Evolutionary conservation across 2,113 vertebrate species (phyloP).

Genomic region (Melanerpes formicivorus): DNA sequence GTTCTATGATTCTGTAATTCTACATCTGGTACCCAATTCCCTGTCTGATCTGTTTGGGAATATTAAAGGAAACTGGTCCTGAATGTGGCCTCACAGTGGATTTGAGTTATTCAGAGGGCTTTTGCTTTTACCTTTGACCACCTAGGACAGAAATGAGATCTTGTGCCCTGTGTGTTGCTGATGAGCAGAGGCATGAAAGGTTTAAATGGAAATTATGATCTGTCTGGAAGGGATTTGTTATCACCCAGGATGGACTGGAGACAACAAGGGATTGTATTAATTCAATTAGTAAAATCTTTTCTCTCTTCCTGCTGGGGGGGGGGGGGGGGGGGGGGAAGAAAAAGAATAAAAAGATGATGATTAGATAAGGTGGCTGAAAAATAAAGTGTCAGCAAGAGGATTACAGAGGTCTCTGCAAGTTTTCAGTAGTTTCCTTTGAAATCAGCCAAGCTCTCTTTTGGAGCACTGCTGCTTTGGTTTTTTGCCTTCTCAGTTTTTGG

Average conservation of each 20-base stretch:
- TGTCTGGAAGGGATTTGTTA: conserved; percentile 53
- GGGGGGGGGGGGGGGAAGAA: background rate
- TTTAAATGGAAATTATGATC: conserved; percentile 42
- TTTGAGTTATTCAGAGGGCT: background rate
- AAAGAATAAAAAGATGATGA: background rate
- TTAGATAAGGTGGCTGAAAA: conserved; percentile 26
- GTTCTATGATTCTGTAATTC: no score
- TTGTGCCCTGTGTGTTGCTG: background rate
- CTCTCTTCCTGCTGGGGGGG: background rate
- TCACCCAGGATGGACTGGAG: conserved; percentile 21
- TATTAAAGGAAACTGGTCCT: background rate
- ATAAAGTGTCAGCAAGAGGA: background rate
- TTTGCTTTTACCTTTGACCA: background rate
- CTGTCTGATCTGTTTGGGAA: background rate
- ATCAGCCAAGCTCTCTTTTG: background rate
- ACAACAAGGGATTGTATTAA: conserved; percentile 62
- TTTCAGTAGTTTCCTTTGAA: conserved; percentile 21
- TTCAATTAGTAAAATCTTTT: conserved; percentile 60
- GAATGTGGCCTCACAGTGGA: background rate
- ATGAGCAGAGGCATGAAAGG: background rate
- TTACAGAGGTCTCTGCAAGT: conserved; percentile 38
- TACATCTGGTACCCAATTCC: background rate
- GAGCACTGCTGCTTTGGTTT: background rate
- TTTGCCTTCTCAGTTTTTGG: background rate
- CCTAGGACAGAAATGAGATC: background rate